Base-by-base conservation (phyloP, 1,140 invertebrate genomes). In the Papilio polyxenes region DNA sequence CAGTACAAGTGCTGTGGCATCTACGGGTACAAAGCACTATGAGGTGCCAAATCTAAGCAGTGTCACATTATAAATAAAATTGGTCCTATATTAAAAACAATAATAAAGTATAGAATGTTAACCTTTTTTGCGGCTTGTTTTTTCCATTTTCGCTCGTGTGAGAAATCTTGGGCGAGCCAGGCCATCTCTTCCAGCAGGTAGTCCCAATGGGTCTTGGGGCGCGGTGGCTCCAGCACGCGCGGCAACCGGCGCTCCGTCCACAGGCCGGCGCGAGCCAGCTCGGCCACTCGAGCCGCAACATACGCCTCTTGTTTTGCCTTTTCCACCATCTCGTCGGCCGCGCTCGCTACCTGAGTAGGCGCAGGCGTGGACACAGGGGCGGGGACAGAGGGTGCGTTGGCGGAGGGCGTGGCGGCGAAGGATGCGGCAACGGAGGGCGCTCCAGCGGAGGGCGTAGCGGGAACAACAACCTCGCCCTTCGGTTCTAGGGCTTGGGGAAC, bases 121-220 rank as follows among this genome's bases (percentile, higher is more conserved):
- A 97, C 96, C 94, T 99, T 99, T 94, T 98, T 98, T 0, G 98
- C 98, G 10, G 98, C 97, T 75, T 97, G 97, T 93, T 98, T 99
- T 90, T 99, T 99, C 98, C 98, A 99, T 92, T 99, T 99, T 75
- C 98, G 95, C 94, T 99, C 99, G 92, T 99, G 98, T 49, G 97
- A 97, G 95, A 99, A 99, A 95, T 99, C 99, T 23, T 98, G 97
- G 56, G 98, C 98, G 78, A 99, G 95, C 99, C 99, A 99, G 37
- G 97, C 97, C 98, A 99, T 99, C 95, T 99, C 99, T 93, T 99
- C 99, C 11, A 99, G 93, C 75, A 99, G 95, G 94, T 99, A 99
- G 93, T 99, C 99, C 99, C 99, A 99, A 92, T 99, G 99, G n/a
- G 97, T 97, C 95, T 99, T 99, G 20, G 96, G 95, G 86, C 98